phyloP scores from a whole-genome alignment of 2,888 invertebrate species.

The Notodonta dromedarius region DNA sequence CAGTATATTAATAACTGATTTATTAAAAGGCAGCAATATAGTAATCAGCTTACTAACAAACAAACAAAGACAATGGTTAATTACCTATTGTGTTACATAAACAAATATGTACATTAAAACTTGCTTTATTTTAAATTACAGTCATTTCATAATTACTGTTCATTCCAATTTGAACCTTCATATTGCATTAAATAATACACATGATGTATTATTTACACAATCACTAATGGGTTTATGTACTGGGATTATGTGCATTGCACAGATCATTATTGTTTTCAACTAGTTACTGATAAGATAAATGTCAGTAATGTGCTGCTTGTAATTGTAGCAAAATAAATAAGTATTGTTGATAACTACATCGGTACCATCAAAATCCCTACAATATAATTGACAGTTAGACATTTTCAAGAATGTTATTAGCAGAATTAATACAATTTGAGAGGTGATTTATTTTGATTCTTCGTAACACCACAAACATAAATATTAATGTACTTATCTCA shows the following conservation, averaged over 20 bases:
- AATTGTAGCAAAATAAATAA: not conserved
- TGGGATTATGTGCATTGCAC: not conserved
- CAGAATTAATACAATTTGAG: too few relatives aligned
- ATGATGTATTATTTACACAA: constrained; percentile 1
- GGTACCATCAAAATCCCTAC: too few relatives aligned
- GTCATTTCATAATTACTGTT: not conserved
- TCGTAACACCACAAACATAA: too few relatives aligned
- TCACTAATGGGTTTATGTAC: not conserved
- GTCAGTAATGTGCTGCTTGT: not conserved
- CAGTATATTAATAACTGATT: too few relatives aligned
- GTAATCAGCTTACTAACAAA: not conserved
- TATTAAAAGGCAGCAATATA: too few relatives aligned
- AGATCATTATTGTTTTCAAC: not conserved
- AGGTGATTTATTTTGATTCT: too few relatives aligned
- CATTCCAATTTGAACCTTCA: not conserved
- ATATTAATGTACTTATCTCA: too few relatives aligned
- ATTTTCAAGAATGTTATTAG: too few relatives aligned
- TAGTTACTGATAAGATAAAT: not conserved
- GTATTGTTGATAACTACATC: too few relatives aligned
- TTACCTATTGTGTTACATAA: not conserved
- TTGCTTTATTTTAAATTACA: not conserved
- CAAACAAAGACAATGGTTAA: not conserved
- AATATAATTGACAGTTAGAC: too few relatives aligned
- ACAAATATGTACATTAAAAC: not conserved
- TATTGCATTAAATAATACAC: not conserved